Percentiles rank a stretch among this genome's conserved stretches.
Conservation (phyloP, 2,888 invertebrate species). For the Sthenelais limicola region DNA sequence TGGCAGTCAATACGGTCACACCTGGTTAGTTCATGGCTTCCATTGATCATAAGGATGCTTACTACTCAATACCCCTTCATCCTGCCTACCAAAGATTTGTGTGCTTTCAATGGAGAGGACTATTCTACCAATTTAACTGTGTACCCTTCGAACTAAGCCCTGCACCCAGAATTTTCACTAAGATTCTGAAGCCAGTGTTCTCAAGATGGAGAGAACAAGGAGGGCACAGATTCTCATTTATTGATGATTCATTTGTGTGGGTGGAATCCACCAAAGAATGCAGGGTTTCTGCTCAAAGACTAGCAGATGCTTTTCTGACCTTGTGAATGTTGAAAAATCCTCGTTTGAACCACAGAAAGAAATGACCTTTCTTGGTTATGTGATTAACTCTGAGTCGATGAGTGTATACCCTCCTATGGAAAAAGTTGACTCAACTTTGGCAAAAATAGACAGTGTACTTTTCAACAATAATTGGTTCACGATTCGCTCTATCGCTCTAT, state of each 20-base stretch:
- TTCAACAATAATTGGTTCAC: too few relatives aligned
- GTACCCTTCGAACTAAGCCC: too few relatives aligned
- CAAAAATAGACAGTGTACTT: not conserved
- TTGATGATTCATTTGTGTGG: not conserved
- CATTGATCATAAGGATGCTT: too few relatives aligned
- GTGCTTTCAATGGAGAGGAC: too few relatives aligned
- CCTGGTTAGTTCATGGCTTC: too few relatives aligned
- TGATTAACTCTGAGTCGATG: not conserved
- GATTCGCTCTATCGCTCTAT: not conserved
- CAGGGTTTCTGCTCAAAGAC: not conserved
- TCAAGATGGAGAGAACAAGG: not conserved
- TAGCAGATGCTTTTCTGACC: not conserved
- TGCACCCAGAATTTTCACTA: not conserved
- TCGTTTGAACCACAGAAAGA: not conserved
- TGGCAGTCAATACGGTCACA: too few relatives aligned
- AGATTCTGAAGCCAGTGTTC: not conserved
- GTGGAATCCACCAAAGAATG: not conserved
- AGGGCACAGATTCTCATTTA: not conserved
- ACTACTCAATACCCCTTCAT: not conserved
- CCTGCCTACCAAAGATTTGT: not conserved
- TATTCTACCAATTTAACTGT: too few relatives aligned
- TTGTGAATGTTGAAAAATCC: not conserved
- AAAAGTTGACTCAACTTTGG: not conserved
- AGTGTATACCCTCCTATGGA: not conserved
- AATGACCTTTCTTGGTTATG: not conserved